Percentiles rank a stretch among this genome's conserved stretches.
Conservation (phyloP, 1,140 invertebrate species). For the Oscheius sp. region DNA sequence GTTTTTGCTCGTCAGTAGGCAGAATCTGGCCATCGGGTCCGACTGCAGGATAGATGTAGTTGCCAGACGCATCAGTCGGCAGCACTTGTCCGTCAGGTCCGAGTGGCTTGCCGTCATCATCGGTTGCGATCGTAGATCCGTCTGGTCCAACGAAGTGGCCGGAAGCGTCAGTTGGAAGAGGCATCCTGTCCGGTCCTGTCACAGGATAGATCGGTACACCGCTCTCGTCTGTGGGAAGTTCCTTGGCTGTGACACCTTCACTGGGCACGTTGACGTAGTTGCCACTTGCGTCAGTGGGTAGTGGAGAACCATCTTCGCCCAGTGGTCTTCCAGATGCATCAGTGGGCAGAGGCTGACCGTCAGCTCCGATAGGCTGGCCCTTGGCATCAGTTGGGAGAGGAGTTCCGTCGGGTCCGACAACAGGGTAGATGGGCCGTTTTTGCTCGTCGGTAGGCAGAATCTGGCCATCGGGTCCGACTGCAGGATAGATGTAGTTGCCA, state of each 20-base stretch:
- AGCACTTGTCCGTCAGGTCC: conserved; percentile 35
- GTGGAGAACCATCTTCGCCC: conserved; percentile 23
- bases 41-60: conserved; percentile 34
- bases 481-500: too few relatives aligned
- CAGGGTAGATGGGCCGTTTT: conserved; percentile 32
- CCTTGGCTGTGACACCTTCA: not conserved
- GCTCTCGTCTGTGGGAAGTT: conserved; percentile 14
- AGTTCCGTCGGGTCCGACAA: conserved; percentile 28
- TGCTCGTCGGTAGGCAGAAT: conserved; percentile 33
- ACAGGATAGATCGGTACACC: conserved; percentile 31
- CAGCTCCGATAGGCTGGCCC: conserved; percentile 19
- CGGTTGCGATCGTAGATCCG: conserved; percentile 34
- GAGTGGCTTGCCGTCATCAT: conserved; percentile 28
- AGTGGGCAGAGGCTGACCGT: conserved; percentile 21
- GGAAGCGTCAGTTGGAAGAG: conserved; percentile 34
- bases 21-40: conserved; percentile 19
- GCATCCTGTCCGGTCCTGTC: conserved; percentile 25
- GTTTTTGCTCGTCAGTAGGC: conserved; percentile 30
- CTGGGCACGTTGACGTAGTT: conserved; percentile 10
- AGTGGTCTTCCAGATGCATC: conserved; percentile 22
- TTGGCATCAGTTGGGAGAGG: conserved; percentile 20
- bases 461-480: conserved; percentile 23
- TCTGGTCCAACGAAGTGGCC: conserved; percentile 25
- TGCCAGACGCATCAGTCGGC: conserved; percentile 26
- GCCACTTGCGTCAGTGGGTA: conserved; percentile 35